phyloP scores from a whole-genome alignment of 2,797 vertebrate species.

The Vespertilio murinus region DNA sequence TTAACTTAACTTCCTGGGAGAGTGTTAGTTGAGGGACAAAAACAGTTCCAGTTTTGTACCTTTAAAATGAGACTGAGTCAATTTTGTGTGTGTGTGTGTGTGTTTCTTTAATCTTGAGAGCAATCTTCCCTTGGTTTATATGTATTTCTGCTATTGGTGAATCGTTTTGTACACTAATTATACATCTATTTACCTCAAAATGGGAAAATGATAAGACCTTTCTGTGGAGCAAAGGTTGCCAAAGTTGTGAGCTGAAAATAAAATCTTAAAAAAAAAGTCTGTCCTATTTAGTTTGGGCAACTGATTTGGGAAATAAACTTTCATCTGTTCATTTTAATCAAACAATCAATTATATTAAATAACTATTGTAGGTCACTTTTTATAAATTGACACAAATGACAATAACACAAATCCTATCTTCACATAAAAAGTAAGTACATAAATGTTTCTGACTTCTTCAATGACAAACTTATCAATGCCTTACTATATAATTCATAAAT shows the following conservation, averaged over 20 bases:
- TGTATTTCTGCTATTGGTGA: background rate
- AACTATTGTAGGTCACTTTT: background rate
- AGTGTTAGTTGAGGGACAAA: background rate
- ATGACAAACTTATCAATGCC: background rate
- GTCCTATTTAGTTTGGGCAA: background rate
- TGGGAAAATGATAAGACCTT: background rate
- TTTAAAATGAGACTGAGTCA: background rate
- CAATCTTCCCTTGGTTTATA: background rate
- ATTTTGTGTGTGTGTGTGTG: background rate
- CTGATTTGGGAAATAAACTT: background rate
- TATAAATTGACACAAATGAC: conserved; percentile 2
- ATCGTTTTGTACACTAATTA: background rate
- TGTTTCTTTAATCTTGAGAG: background rate
- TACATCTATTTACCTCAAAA: background rate
- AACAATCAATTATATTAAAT: background rate
- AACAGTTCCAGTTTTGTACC: background rate
- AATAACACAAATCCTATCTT: background rate
- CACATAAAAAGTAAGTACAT: background rate
- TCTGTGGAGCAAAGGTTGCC: background rate
- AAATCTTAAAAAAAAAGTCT: background rate
- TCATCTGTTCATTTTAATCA: conserved; percentile 14
- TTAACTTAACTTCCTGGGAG: background rate
- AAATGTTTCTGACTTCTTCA: background rate
- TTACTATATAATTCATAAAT: background rate
- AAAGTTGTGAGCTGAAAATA: background rate